These are phyloP conservation scores for Eilema caniola DNA, from an alignment of 2,888 invertebrate genomes.

Conservation along the genomic window DNA sequence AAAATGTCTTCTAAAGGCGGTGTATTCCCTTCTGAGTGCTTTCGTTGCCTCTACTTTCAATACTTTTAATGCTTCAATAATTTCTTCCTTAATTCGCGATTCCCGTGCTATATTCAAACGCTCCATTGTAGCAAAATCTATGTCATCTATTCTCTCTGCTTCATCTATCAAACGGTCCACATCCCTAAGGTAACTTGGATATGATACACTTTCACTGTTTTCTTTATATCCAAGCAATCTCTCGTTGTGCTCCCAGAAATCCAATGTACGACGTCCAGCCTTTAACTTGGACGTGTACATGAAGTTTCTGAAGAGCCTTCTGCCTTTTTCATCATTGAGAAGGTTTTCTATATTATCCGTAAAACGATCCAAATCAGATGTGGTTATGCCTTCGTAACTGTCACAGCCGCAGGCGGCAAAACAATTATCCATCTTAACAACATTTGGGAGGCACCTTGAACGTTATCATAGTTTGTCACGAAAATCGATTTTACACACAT, in stretches of 20 bases:
- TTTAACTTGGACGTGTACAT: constrained; percentile 78
- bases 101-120: constrained; percentile 69
- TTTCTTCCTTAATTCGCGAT: constrained; percentile 70
- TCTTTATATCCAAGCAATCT: constrained; percentile 69
- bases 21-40: constrained; percentile 76
- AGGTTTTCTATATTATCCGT: constrained; percentile 85
- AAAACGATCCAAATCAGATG: constrained; percentile 82
- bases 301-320: constrained; percentile 79
- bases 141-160: constrained; percentile 77
- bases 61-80: constrained; percentile 68
- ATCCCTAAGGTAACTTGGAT: constrained; percentile 66
- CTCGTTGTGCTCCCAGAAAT: constrained; percentile 79
- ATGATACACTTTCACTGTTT: constrained; percentile 68
- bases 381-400: constrained; percentile 76
- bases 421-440: constrained; percentile 81
- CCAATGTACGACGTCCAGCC: constrained; percentile 72
- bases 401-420: constrained; percentile 82
- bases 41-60: constrained; percentile 77
- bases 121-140: constrained; percentile 80
- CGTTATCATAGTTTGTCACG: constrained; percentile 60
- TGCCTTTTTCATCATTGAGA: constrained; percentile 79
- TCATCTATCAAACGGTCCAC: constrained; percentile 73
- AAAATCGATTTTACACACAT: constrained; percentile 66
- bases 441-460: constrained; percentile 61
- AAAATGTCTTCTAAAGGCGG: constrained; percentile 73